These are phyloP conservation scores for Condylostylus longicornis DNA, from an alignment of 1,140 invertebrate species.

Conservation along the genomic window DNA sequence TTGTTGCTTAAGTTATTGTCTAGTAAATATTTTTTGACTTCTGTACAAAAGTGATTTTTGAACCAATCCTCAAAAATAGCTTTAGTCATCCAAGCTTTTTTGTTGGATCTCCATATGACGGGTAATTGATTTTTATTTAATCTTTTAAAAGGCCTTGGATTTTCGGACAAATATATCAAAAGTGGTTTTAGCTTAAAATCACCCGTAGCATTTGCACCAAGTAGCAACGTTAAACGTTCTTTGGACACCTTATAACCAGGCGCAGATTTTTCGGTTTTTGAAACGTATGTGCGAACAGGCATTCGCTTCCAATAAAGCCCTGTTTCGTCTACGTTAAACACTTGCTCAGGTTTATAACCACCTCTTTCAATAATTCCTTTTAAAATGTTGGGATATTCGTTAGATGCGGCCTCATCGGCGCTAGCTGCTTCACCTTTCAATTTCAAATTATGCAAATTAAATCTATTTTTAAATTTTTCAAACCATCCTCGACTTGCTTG, in stretches of 20 bases:
- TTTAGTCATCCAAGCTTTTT: slow-evolving; percentile 28
- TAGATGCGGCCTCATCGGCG: slow-evolving; percentile 4
- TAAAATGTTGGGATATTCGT: slow-evolving; percentile 11
- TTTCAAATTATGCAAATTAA: slow-evolving; percentile 4
- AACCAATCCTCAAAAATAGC: slow-evolving; percentile 26
- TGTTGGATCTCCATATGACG: slow-evolving; percentile 26
- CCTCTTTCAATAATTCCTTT: slow-evolving; percentile 7
- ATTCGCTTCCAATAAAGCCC: slow-evolving; percentile 35
- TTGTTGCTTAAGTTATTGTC: slow-evolving; percentile 30
- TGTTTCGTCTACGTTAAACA: slow-evolving; percentile 33
- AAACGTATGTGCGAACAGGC: slow-evolving; percentile 31
- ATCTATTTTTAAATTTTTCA: slow-evolving; percentile 5
- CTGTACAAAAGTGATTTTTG: slow-evolving; percentile 20
- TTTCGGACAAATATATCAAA: slow-evolving; percentile 28
- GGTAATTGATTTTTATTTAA: slow-evolving; percentile 21
- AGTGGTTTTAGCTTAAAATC: slow-evolving; percentile 31
- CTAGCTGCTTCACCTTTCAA: slow-evolving; percentile 3
- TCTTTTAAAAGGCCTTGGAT: slow-evolving; percentile 31
- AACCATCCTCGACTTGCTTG: slow-evolving; percentile 9
- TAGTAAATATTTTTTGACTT: slow-evolving; percentile 21
- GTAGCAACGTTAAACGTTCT: too few relatives aligned
- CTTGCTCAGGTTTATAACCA: slow-evolving; percentile 23
- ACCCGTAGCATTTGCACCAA: too few relatives aligned
- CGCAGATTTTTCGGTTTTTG: slow-evolving; percentile 32
- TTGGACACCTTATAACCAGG: too few relatives aligned